These are phyloP conservation scores for Mycteria americana DNA, from an alignment of 2,797 vertebrate genomes.

Conservation along the genomic window DNA sequence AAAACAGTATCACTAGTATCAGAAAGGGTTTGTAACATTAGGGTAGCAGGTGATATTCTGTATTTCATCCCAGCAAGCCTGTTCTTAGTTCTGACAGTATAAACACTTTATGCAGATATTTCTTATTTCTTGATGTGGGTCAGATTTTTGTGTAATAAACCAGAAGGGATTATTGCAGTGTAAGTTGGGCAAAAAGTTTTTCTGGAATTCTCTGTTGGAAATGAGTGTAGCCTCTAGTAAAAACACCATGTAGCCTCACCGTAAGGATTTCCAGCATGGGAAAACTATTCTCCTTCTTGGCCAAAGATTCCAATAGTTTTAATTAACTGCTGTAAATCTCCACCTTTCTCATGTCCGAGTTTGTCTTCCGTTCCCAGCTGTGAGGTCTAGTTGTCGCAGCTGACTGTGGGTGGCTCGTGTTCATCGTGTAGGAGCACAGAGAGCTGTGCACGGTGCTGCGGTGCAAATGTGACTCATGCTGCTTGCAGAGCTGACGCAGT, in stretches of 20 bases:
- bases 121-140: not conserved
- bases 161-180: not conserved
- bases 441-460: rapidly evolving
- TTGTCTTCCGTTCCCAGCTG: not conserved
- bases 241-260: rapidly evolving
- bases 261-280: not conserved
- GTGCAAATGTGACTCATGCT: not conserved
- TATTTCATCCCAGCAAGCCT: not conserved
- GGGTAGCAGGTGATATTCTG: not conserved
- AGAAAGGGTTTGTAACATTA: not conserved
- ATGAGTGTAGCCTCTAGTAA: not conserved
- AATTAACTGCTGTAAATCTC: not conserved
- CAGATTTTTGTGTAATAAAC: not conserved
- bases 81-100: not conserved
- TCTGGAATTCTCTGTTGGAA: not conserved
- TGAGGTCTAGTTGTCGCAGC: not conserved
- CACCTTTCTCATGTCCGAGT: not conserved
- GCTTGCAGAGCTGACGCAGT: rapidly evolving
- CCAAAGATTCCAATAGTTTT: not conserved
- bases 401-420: not conserved
- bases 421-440: not conserved
- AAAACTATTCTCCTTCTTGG: not conserved
- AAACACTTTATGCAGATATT: not conserved
- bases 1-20: not conserved
- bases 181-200: not conserved